phyloP scores from a whole-genome alignment of 2,888 invertebrate genomes.

The Ornithoptera priamus region DNA sequence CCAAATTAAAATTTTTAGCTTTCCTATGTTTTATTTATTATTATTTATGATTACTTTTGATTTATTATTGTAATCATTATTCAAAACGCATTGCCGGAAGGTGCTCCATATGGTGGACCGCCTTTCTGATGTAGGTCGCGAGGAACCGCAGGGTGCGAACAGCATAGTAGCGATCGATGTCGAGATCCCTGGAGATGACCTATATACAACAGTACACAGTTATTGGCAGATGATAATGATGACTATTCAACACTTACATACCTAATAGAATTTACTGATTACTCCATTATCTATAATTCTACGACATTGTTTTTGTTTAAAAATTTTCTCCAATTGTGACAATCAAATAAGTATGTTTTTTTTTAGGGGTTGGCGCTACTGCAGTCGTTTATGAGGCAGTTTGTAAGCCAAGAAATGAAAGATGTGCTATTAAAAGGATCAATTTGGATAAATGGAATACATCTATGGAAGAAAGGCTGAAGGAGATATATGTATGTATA shows the following conservation, averaged over 20 bases:
- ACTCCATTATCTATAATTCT: background rate
- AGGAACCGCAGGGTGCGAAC: too few species aligned
- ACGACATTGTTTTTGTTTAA: slow-evolving; percentile 19
- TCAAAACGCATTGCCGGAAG: too few species aligned
- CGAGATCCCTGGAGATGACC: too few species aligned
- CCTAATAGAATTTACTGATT: background rate
- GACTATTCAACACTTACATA: background rate
- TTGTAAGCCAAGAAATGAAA: slow-evolving; percentile 94
- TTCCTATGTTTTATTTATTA: background rate
- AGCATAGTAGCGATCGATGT: too few species aligned
- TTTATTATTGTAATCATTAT: too few species aligned
- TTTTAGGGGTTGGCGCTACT: slow-evolving; percentile 94
- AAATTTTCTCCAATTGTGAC: background rate
- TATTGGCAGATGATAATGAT: too few species aligned
- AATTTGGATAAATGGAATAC: slow-evolving; percentile 99
- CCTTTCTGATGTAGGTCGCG: too few species aligned
- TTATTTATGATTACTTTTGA: background rate
- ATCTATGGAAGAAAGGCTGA: slow-evolving; percentile 98
- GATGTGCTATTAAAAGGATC: slow-evolving; percentile 99
- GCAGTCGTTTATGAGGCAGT: slow-evolving; percentile 96
- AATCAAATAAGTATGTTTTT: slow-evolving; percentile 8
- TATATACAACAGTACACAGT: too few species aligned
- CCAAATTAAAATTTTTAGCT: too few species aligned
- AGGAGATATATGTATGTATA: slow-evolving; percentile 80
- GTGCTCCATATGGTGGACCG: too few species aligned